Base-by-base conservation (phyloP, 2,797 vertebrate genomes). In the Sebastes minor region DNA sequence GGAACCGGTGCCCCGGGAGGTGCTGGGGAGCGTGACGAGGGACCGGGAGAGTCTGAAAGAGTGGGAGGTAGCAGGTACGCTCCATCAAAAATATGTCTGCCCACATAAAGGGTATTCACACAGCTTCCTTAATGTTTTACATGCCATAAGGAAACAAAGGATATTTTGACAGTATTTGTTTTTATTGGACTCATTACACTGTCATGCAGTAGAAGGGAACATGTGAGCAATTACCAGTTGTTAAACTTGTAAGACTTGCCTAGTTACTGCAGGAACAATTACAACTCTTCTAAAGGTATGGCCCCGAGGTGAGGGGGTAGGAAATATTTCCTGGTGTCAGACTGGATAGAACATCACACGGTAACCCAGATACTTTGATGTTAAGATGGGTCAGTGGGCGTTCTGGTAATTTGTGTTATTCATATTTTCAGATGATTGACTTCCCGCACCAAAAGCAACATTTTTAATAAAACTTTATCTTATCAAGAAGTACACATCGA, bases 1-100 rank as follows among this genome's bases (percentile, higher is more conserved):
- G 97, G 97, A 97, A 80, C 95, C 97, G 1, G 96, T 99, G n/a
- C 97, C 98, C 2, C 92, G 94, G 64, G 97, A 98, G 7, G 96
- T 97, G 35, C 85, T 98, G 76, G 98, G 98, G 73, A 99, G 98
- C 9, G 95, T 97, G 5, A 97, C 95, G 0, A 95, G 97, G 22
- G 98, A 99, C 88, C 87, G 83, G 8, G 95, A 92, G n/a, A 91
- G 88, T 66, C 91, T 99, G 4, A 95, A 95, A 66, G 88, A 90
- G 64, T 99, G 98, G 98, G 97, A 99, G 76, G 87, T 89, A 4
- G 88, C 92, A 95, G 98, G 98, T 99, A 87, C 90, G 91, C 71
- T 23, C 27, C 35, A 20, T 59, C 11, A 10, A 23, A 22, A 38
- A 13, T 8, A 3, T 55, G 23, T 60, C 6, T 32, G 4, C 6